phyloP scores from a whole-genome alignment of 2,888 invertebrate species.

The Lasioglossum villosulum region DNA sequence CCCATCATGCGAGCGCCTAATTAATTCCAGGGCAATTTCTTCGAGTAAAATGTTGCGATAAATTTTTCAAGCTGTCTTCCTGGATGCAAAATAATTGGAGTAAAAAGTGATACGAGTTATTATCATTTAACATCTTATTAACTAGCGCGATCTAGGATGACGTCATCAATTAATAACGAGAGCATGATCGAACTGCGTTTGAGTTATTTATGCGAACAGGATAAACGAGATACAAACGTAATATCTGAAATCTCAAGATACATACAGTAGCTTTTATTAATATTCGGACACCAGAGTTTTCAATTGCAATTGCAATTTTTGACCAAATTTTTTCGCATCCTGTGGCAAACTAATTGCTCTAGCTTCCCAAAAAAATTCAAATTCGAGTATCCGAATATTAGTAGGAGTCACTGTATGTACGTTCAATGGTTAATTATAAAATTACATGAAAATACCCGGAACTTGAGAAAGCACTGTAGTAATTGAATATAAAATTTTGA shows the following conservation, averaged over 20 bases:
- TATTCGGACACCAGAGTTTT: too few species aligned
- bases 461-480: background rate
- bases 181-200: background rate
- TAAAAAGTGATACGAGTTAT: background rate
- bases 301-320: too few species aligned
- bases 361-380: too few species aligned
- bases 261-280: too few species aligned
- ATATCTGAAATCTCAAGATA: background rate
- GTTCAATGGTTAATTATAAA: background rate
- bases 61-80: background rate
- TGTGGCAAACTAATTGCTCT: too few species aligned
- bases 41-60: background rate
- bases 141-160: background rate
- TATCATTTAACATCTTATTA: background rate
- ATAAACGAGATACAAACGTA: background rate
- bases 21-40: background rate
- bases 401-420: too few species aligned
- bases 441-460: background rate
- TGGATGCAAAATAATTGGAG: background rate
- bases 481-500: background rate
- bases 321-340: too few species aligned
- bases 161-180: background rate
- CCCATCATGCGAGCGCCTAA: background rate
- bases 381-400: too few species aligned
- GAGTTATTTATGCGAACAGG: background rate